A percentile compares a stretch with the other conserved stretches of the same genome.
These are phyloP conservation scores for Clarias magur DNA, from an alignment of 2,113 vertebrate species.

Conservation along the genomic window DNA sequence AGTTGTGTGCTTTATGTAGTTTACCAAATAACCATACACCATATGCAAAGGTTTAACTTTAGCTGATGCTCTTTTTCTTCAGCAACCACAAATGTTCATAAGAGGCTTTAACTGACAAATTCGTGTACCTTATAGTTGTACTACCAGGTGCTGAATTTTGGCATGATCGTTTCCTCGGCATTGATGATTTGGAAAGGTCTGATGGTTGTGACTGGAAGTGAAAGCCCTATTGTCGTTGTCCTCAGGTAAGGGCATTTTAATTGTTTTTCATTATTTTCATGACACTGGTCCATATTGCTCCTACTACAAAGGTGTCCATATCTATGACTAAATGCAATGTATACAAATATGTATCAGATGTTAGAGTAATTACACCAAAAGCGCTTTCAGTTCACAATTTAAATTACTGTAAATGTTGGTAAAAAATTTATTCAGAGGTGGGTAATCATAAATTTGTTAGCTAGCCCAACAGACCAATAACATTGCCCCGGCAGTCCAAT, in stretches of 20 bases:
- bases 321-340: not conserved
- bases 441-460: not conserved
- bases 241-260: slow-evolving; percentile 80
- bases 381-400: not conserved
- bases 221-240: slow-evolving; percentile 97
- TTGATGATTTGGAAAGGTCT: slow-evolving; percentile 99
- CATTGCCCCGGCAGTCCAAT: not conserved
- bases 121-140: slow-evolving; percentile 79
- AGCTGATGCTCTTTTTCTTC: not conserved
- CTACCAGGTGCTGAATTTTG: slow-evolving; percentile 98
- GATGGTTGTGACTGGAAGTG: slow-evolving; percentile 96
- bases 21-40: not conserved
- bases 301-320: not conserved
- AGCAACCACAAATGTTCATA: not conserved
- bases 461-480: not conserved
- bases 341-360: not conserved
- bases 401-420: not conserved
- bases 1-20: not conserved
- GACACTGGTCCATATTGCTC: not conserved
- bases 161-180: slow-evolving; percentile 98
- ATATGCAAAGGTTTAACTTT: not conserved
- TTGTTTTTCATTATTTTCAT: not conserved
- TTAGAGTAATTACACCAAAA: not conserved
- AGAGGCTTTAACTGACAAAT: not conserved
- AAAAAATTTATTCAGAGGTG: not conserved